A percentile compares a stretch with the other conserved stretches of the same genome.
Evolutionary conservation across 2,888 invertebrate species (phyloP).

Genomic region (Hypselothyrea guttata): DNA sequence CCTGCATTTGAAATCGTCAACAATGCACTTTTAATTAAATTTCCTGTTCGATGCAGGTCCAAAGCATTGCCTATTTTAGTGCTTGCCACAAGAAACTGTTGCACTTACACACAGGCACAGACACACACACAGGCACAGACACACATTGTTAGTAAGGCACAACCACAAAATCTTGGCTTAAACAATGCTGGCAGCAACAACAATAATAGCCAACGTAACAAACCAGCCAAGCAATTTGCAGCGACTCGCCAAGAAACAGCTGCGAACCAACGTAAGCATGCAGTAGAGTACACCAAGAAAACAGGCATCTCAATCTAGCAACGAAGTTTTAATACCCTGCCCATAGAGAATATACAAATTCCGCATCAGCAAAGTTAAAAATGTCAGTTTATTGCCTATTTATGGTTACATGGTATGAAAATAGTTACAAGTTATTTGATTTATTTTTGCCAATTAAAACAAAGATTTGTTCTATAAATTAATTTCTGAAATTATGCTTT

Average conservation of each 20-base stretch:
- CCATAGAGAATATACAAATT: no score
- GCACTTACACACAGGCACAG: constrained; percentile 36
- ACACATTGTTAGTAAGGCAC: no score
- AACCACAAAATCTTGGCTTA: constrained; percentile 55
- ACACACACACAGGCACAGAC: no score
- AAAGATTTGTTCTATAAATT: no score
- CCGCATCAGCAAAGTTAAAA: no score
- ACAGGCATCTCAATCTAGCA: not conserved
- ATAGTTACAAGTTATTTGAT: no score
- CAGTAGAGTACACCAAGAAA: not conserved
- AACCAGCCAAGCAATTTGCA: constrained; percentile 58
- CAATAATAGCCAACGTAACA: constrained; percentile 26
- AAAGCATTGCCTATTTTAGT: constrained; percentile 58
- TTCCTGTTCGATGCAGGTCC: constrained; percentile 57
- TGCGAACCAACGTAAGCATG: constrained; percentile 29
- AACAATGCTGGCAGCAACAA: constrained; percentile 44
- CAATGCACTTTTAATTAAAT: constrained; percentile 67
- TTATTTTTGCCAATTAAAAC: no score
- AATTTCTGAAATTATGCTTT: no score
- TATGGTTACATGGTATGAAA: no score
- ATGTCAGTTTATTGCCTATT: no score
- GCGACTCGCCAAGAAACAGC: constrained; percentile 60
- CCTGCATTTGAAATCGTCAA: constrained; percentile 28
- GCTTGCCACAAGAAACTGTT: constrained; percentile 54
- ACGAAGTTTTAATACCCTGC: no score